A percentile compares a stretch with the other conserved stretches of the same genome.
Conservation (phyloP, 2,797 vertebrate genomes). For the Eupleurogrammus muticus region DNA sequence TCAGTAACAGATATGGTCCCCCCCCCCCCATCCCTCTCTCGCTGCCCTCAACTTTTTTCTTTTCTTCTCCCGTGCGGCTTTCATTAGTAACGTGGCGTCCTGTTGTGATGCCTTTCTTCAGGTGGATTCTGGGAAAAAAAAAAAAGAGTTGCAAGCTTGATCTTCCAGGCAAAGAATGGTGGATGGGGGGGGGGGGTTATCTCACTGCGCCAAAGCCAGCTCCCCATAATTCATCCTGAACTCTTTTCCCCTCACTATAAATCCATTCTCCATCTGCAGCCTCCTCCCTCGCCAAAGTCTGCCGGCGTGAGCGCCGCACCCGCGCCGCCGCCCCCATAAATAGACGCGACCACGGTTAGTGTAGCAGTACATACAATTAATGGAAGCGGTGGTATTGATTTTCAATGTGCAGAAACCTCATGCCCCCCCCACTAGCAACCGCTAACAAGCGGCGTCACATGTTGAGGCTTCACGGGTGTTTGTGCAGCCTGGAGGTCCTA, state of each 20-base stretch:
- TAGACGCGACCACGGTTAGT: slow-evolving; percentile 18
- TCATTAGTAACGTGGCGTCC: slow-evolving; percentile 16
- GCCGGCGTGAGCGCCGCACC: slow-evolving; percentile 5
- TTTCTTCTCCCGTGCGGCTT: slow-evolving; percentile 22
- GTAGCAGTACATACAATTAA: slow-evolving; percentile 51
- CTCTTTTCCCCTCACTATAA: slow-evolving; percentile 11
- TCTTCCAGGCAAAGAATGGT: slow-evolving; percentile 12
- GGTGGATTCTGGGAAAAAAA: slow-evolving; percentile 1
- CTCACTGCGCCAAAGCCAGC: slow-evolving; percentile 42
- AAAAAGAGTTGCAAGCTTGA: slow-evolving; percentile 10
- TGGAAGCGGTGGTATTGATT: slow-evolving; percentile 59
- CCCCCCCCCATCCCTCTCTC: slow-evolving; percentile 6
- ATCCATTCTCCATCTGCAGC: not conserved
- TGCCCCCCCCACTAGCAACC: slow-evolving; percentile 51
- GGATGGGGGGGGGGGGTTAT: slow-evolving; percentile 6
- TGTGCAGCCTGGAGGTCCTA: not conserved
- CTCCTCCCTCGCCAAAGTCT: slow-evolving; percentile 10
- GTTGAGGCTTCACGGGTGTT: slow-evolving; percentile 14
- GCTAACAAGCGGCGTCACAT: slow-evolving; percentile 34
- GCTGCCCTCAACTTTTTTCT: not conserved
- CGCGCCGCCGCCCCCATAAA: slow-evolving; percentile 11
- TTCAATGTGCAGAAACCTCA: slow-evolving; percentile 48
- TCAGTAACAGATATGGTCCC: slow-evolving; percentile 53
- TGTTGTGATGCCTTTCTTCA: slow-evolving; percentile 26
- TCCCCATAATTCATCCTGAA: slow-evolving; percentile 21